Percentiles rank a stretch among this genome's conserved stretches.
Evolutionary conservation across 2,888 invertebrate genomes (phyloP).

Genomic region (Muscina levida): DNA sequence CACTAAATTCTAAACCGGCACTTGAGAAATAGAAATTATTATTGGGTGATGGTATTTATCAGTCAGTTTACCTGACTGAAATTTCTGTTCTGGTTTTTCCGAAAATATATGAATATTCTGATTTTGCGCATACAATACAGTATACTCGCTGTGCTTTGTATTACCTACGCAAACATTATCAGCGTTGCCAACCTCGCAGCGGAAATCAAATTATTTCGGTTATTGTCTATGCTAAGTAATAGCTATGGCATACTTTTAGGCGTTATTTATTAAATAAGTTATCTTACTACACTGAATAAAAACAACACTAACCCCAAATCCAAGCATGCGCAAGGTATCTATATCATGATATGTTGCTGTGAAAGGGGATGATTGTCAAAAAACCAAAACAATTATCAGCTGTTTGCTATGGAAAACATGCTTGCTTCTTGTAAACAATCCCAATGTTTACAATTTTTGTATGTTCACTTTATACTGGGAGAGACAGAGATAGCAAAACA

Average conservation of each 20-base stretch:
- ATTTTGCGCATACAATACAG: too few species aligned
- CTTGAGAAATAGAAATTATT: too few species aligned
- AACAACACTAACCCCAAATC: too few species aligned
- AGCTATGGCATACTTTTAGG: slow-evolving; percentile 27
- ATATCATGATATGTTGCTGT: too few species aligned
- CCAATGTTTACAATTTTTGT: slow-evolving; percentile 12
- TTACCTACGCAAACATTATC: too few species aligned
- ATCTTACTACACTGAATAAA: slow-evolving; percentile 2
- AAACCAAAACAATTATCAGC: slow-evolving; percentile 60
- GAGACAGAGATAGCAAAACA: not conserved
- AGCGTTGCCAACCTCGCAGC: slow-evolving; percentile 6
- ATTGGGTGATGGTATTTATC: too few species aligned
- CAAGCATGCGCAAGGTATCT: slow-evolving; percentile 49
- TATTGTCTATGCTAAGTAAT: not conserved
- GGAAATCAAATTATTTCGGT: not conserved
- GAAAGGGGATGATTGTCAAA: not conserved
- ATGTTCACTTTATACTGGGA: not conserved
- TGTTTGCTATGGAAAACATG: slow-evolving; percentile 43
- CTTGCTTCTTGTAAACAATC: slow-evolving; percentile 53
- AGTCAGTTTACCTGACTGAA: too few species aligned
- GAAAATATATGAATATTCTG: too few species aligned
- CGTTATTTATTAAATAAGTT: not conserved
- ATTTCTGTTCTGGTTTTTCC: too few species aligned
- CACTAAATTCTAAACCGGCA: too few species aligned
- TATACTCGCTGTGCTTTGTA: too few species aligned